Evolutionary conservation across 2,113 vertebrate genomes (phyloP), one percentile per base, ranked within the genome.

Genomic region (Rousettus leschenaultii): DNA sequence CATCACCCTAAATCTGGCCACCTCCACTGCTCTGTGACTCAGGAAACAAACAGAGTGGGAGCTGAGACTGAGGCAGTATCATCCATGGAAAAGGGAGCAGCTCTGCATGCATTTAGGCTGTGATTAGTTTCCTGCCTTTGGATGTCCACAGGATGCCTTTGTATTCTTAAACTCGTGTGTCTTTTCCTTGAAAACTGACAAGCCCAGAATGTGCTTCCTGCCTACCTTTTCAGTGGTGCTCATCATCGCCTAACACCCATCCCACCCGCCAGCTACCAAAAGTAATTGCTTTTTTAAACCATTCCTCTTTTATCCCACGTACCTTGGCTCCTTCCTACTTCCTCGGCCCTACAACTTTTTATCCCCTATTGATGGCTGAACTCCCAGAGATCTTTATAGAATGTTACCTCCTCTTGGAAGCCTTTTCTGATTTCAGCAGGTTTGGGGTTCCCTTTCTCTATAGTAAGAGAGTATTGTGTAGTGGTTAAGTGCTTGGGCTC

Each of bases 131-230:
- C 70, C 61, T 55, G 13, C 38, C 43, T 45, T 75, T 61, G 30
- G 35, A 24, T 71, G 48, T 45, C 48, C 57, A 43, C 0, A 19
- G 43, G 14, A 40, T 15, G 16, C 45, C 40, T 78, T 30, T 30
- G 4, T 65, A 35, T 59, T 26, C 19, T 51, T 73, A 66, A 53
- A 61, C 51, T 51, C 55, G 26, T 40, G 21, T 63, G 55, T 86
- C 48, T 78, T 13, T 33, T 90, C 70, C n/a, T 66, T 68, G 48
- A 59, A 95, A 90, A 79, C 61, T 74, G 83, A 30, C 14, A 68
- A 89, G 61, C 55, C 55, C 43, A 75, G 40, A 70, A 82, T 1
- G 10, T 33, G 24, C 40, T 74, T 48, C 24, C 57, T 55, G 73
- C 38, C 24, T 66, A 10, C 1, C 51, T 19, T n/a, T 40, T 38